Evolutionary conservation across 2,113 vertebrate genomes (phyloP), one percentile per base, ranked within the genome.

Genomic region (Notechis scutatus): DNA sequence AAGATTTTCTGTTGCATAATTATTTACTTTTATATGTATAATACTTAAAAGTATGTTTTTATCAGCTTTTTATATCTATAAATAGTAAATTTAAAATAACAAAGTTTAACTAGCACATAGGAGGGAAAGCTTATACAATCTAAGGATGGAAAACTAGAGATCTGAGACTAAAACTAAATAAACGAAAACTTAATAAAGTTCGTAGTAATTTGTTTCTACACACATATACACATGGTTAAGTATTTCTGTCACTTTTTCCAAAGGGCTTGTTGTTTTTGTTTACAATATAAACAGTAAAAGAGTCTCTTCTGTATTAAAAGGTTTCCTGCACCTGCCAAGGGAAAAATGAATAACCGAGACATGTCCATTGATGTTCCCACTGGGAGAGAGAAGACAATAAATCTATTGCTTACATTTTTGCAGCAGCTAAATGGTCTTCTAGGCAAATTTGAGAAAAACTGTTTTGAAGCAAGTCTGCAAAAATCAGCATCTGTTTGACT

Each of bases 401-500:
- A 86, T 56, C 15, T n/a, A 86, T n/a, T 91, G 81, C 39, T 55
- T 45, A 57, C 55, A 55, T 47, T 29, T 69, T 47, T 69, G 26
- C 26, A 45, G 34, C 57, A 45, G 5, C 45, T 20, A 61, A 11
- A 42, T 26, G 39, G 6, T 3, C 57, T 88, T 88, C 50, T 61
- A 89, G 39, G 15, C 20, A 89, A 69, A 18, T 24, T 47, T 56
- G 50, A 81, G 47, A 92, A 92, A 42, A 56, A 57, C 18, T 81
- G 54, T 42, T 85, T 14, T 81, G 45, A 59, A 56, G 20, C 5
- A 92, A 85, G 21, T 47, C 29, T 20, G 47, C 69, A 92, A 85
- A 85, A 92, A 92, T 85, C 81, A 69, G 21, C 56, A 85, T 81
- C 57, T 92, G 18, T 81, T 81, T 89, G 34, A 81, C 87, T 92